Evolutionary conservation across 2,113 vertebrate species (phyloP).

Genomic region (Triplophysa siluroides): DNA sequence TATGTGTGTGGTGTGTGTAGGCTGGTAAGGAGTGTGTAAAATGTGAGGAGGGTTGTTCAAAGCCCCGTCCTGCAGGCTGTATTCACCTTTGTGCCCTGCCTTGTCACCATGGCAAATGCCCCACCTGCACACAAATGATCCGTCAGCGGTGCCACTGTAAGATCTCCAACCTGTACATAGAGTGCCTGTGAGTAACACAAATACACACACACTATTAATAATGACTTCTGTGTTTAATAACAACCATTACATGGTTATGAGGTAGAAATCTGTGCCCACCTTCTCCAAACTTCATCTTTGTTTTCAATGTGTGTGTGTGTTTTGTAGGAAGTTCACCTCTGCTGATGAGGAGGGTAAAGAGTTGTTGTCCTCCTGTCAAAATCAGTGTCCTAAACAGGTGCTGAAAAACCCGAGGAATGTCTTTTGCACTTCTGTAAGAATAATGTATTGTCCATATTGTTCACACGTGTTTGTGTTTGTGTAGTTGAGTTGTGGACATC

Average conservation of each 20-base stretch:
- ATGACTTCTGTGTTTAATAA: no score
- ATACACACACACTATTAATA: no score
- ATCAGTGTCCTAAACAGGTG: constrained; percentile 97
- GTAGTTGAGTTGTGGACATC: constrained; percentile 89
- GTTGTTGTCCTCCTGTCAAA: constrained; percentile 84
- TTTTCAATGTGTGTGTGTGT: constrained; percentile 28
- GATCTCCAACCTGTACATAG: constrained; percentile 79
- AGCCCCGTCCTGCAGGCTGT: constrained; percentile 77
- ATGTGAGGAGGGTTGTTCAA: constrained; percentile 82
- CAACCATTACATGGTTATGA: no score
- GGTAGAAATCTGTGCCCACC: no score
- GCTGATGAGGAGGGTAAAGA: constrained; percentile 77
- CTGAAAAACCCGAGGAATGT: constrained; percentile 36
- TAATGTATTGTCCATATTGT: no score
- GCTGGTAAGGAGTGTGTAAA: constrained; percentile 77
- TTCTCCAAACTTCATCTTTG: background rate
- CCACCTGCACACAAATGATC: constrained; percentile 81
- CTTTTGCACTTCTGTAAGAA: no score
- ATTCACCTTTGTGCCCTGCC: constrained; percentile 79
- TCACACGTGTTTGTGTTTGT: constrained; percentile 27
- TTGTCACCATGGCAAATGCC: constrained; percentile 81
- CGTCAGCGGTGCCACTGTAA: constrained; percentile 87
- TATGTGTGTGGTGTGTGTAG: constrained; percentile 56
- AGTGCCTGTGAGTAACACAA: constrained; percentile 78
- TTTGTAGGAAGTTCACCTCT: constrained; percentile 79